phyloP scores from a whole-genome alignment of 2,797 vertebrate species.

The Notamacropus eugenii region DNA sequence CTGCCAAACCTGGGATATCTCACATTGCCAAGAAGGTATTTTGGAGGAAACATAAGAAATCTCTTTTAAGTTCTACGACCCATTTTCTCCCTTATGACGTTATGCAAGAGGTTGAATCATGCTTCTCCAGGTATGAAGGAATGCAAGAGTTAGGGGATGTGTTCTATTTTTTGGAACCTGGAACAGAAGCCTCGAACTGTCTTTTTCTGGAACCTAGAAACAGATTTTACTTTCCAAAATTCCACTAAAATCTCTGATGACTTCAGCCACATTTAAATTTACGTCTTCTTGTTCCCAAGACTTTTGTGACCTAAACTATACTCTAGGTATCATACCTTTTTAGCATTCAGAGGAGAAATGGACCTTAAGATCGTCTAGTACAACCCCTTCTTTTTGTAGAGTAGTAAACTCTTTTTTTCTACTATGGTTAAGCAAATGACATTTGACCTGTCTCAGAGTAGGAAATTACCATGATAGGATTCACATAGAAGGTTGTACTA shows the following conservation, averaged over 20 bases:
- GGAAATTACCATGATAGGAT: not conserved
- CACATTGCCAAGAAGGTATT: not conserved
- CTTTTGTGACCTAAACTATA: not conserved
- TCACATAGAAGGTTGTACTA: not conserved
- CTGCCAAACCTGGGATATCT: not conserved
- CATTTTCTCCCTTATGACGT: not conserved
- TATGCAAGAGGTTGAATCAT: not conserved
- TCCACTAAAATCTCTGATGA: not conserved
- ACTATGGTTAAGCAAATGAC: not conserved
- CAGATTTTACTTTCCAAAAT: not conserved
- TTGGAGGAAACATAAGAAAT: not conserved
- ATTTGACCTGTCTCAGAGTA: not conserved
- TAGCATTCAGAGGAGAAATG: not conserved
- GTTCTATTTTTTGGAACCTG: not conserved
- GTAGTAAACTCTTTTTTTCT: not conserved
- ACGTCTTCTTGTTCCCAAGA: not conserved
- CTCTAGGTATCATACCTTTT: not conserved
- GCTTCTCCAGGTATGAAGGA: not conserved
- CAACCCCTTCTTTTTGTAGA: not conserved
- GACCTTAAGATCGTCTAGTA: not conserved
- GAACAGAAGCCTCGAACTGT: not conserved
- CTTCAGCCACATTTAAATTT: not conserved
- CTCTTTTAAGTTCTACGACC: not conserved
- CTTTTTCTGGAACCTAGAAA: not conserved
- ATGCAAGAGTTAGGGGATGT: not conserved